Percentiles rank a stretch among this genome's conserved stretches.
These are phyloP conservation scores for Diceros bicornis DNA, from an alignment of 2,797 vertebrate genomes.

Conservation along the genomic window DNA sequence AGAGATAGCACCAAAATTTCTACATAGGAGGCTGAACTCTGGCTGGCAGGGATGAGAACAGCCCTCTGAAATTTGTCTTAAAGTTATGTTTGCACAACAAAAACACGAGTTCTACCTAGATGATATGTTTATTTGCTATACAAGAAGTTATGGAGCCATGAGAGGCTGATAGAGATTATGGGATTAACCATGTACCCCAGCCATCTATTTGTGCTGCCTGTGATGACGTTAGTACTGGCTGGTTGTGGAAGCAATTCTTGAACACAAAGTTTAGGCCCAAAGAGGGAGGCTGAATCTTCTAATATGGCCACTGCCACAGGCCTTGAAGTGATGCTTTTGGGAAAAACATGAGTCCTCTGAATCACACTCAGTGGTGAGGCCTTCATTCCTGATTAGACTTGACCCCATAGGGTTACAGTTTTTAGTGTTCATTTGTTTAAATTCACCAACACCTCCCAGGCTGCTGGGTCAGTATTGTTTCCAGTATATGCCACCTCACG, in stretches of 20 bases:
- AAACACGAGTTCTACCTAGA: background rate
- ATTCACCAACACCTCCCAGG: background rate
- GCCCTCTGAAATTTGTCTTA: background rate
- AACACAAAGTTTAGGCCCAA: background rate
- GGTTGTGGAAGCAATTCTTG: background rate
- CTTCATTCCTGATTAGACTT: background rate
- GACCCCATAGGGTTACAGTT: background rate
- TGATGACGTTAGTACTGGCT: background rate
- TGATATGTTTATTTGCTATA: background rate
- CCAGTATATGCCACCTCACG: background rate
- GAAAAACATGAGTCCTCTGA: background rate
- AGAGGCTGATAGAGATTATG: background rate
- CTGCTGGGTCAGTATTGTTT: background rate
- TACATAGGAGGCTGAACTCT: background rate
- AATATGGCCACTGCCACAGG: background rate
- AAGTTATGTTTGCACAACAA: background rate
- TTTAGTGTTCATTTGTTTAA: conserved; percentile 3
- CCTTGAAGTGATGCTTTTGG: background rate
- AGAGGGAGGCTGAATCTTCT: background rate
- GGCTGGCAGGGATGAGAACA: background rate
- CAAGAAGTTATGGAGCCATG: background rate
- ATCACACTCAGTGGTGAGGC: background rate
- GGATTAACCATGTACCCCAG: background rate
- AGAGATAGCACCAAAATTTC: background rate
- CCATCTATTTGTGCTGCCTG: background rate